phyloP scores from a whole-genome alignment of 2,113 vertebrate species.

The Picathartes gymnocephalus region DNA sequence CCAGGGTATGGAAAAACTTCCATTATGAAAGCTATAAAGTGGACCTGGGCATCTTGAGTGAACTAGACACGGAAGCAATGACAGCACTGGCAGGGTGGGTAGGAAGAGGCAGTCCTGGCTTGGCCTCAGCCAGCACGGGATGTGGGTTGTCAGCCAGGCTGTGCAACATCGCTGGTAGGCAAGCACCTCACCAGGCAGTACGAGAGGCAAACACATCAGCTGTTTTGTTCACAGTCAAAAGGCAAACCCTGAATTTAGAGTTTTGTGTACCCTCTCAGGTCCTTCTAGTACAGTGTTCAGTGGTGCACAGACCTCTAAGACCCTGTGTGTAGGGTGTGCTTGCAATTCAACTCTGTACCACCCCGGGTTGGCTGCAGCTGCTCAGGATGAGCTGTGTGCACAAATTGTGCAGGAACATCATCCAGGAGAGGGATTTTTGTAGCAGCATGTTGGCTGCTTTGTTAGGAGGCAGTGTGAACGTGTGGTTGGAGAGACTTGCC shows the following conservation, averaged over 20 bases:
- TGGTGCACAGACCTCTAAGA: background rate
- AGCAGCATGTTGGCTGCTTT: background rate
- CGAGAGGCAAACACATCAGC: background rate
- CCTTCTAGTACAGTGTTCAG: background rate
- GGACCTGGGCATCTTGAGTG: background rate
- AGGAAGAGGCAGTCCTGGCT: background rate
- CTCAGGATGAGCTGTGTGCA: accelerated
- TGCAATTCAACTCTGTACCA: accelerated
- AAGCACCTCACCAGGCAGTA: accelerated
- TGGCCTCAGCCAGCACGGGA: accelerated
- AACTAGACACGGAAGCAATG: accelerated
- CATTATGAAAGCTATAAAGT: background rate
- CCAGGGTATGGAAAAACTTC: background rate
- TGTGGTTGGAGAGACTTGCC: background rate
- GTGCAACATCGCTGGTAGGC: background rate
- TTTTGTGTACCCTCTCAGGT: background rate
- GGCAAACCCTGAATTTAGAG: background rate
- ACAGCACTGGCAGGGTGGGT: background rate
- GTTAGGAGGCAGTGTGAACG: background rate
- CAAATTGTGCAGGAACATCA: background rate
- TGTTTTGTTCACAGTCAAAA: background rate
- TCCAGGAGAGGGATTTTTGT: background rate
- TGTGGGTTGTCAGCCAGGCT: background rate
- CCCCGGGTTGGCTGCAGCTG: background rate
- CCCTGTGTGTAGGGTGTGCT: background rate